Percentiles rank a stretch among this genome's conserved stretches.
phyloP scores from a whole-genome alignment of 2,888 invertebrate species.

The Sphaerophoria rueppellii region DNA sequence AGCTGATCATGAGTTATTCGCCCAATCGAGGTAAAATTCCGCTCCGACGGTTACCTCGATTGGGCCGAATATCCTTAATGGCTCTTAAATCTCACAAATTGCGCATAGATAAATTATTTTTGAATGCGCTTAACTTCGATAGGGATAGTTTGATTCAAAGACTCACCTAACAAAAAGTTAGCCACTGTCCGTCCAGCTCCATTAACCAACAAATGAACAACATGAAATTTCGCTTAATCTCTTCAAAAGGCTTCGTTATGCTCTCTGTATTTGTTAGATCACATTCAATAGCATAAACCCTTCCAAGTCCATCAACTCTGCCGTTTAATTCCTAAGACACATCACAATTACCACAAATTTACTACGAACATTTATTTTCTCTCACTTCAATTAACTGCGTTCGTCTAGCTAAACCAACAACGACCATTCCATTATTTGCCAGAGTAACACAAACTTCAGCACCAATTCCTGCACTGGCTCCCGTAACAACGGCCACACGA shows the following conservation, averaged over 20 bases:
- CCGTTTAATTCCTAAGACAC: constrained; percentile 77
- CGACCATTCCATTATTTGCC: constrained; percentile 83
- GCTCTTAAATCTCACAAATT: too few species aligned
- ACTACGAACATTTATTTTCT: background rate
- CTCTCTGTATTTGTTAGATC: constrained; percentile 79
- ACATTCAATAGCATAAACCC: constrained; percentile 79
- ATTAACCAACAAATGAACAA: constrained; percentile 80
- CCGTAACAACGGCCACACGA: constrained; percentile 82
- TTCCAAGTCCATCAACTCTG: constrained; percentile 79
- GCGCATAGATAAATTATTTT: too few species aligned
- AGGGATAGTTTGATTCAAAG: background rate
- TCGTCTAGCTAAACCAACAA: constrained; percentile 84
- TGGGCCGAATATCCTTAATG: too few species aligned
- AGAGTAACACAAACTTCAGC: constrained; percentile 80
- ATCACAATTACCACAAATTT: constrained; percentile 3
- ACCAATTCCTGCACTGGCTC: constrained; percentile 83
- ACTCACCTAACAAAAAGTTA: constrained; percentile 78
- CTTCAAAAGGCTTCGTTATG: constrained; percentile 78
- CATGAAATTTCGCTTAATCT: constrained; percentile 78
- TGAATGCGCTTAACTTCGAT: too few species aligned
- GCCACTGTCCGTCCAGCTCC: constrained; percentile 82
- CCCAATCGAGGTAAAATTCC: too few species aligned
- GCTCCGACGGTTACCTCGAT: too few species aligned
- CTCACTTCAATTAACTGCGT: constrained; percentile 82
- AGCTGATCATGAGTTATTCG: too few species aligned